Percentiles rank a stretch among this genome's conserved stretches.
Evolutionary conservation across 2,888 invertebrate species (phyloP).

Genomic region (Linnaemya vulpina): DNA sequence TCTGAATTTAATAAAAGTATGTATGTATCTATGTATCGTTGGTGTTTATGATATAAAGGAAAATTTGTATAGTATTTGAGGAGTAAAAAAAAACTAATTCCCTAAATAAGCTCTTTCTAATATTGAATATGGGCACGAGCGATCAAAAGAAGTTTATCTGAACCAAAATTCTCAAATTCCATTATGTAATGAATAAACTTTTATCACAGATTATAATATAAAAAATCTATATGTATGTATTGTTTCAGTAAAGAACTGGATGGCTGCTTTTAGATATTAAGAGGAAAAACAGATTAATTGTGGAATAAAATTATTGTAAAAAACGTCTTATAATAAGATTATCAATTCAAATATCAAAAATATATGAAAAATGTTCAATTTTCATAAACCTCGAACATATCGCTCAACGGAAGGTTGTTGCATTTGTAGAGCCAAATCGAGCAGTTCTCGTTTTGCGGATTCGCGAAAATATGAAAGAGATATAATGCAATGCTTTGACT

Average conservation of each 20-base stretch:
- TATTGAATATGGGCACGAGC: too few relatives aligned
- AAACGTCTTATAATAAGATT: slow-evolving; percentile 82
- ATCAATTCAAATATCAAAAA: background rate
- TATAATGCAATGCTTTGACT: slow-evolving; percentile 90
- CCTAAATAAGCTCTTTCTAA: too few relatives aligned
- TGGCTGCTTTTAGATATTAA: background rate
- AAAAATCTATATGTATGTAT: slow-evolving; percentile 31
- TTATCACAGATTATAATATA: slow-evolving; percentile 18
- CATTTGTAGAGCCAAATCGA: slow-evolving; percentile 93
- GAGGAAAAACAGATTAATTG: background rate
- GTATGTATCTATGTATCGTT: background rate
- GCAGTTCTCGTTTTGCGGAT: slow-evolving; percentile 93
- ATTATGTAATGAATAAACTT: too few relatives aligned
- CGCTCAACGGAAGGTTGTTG: slow-evolving; percentile 92
- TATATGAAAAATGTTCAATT: slow-evolving; percentile 88
- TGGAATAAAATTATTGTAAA: background rate
- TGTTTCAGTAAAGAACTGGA: slow-evolving; percentile 19
- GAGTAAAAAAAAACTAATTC: too few relatives aligned
- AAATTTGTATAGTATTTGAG: too few relatives aligned
- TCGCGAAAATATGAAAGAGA: slow-evolving; percentile 92
- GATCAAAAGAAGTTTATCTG: too few relatives aligned
- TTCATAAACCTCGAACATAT: slow-evolving; percentile 94
- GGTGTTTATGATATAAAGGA: too few relatives aligned
- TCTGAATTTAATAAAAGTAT: too few relatives aligned
- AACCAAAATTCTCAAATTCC: too few relatives aligned